These are phyloP conservation scores for Nicator chloris DNA, from an alignment of 2,113 vertebrate genomes.

Conservation along the genomic window DNA sequence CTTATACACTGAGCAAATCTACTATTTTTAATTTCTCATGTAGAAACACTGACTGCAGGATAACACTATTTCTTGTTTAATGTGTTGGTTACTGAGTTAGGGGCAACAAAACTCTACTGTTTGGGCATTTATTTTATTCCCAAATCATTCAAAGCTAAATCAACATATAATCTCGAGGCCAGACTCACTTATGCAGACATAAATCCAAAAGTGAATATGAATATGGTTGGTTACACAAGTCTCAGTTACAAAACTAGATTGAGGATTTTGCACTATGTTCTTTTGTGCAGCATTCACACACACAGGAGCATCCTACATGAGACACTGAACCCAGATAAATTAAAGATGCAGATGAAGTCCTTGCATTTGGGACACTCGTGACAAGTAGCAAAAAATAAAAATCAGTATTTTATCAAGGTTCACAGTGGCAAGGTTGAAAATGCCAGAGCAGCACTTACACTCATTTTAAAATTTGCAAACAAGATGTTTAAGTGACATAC, in stretches of 20 bases:
- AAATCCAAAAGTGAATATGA: background rate
- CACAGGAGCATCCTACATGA: background rate
- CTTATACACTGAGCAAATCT: background rate
- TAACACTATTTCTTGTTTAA: background rate
- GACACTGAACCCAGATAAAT: background rate
- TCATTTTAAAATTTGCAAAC: background rate
- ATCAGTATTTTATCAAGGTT: background rate
- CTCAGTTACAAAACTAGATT: background rate
- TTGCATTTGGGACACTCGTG: background rate
- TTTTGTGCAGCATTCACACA: background rate
- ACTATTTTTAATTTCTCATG: background rate
- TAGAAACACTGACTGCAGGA: background rate
- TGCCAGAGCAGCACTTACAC: background rate
- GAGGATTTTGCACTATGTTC: background rate
- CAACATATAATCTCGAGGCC: background rate
- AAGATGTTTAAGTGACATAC: background rate
- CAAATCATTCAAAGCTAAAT: background rate
- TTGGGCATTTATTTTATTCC: background rate
- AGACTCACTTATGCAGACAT: background rate
- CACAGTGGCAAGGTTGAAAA: background rate
- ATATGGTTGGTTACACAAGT: accelerated
- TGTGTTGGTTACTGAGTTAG: background rate
- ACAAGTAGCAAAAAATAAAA: background rate
- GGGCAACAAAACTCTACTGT: background rate
- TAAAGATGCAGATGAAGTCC: background rate